Percentiles rank a stretch among this genome's conserved stretches.
These are phyloP conservation scores for Progne subis DNA, from an alignment of 2,113 vertebrate genomes.

Conservation along the genomic window DNA sequence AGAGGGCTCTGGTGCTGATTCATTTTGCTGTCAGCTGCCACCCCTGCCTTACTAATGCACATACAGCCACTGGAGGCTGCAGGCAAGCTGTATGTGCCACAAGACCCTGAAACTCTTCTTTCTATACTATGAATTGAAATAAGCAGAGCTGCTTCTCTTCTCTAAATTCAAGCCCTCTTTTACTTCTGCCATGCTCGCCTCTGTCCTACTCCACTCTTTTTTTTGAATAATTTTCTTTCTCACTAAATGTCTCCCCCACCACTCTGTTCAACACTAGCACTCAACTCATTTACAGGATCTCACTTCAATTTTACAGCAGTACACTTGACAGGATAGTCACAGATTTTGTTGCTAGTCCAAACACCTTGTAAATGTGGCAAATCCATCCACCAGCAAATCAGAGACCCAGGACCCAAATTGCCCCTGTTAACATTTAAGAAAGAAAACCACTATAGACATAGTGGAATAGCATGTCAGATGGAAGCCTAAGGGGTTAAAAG, in stretches of 20 bases:
- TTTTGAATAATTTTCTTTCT: neutral
- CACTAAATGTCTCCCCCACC: neutral
- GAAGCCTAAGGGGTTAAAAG: conserved; percentile 16
- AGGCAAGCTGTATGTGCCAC: neutral
- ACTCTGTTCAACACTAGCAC: neutral
- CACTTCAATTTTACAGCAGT: neutral
- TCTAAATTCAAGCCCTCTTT: neutral
- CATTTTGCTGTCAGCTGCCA: neutral
- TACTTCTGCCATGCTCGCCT: neutral
- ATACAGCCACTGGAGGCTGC: neutral
- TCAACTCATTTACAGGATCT: neutral
- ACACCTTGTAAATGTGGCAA: neutral
- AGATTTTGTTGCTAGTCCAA: neutral
- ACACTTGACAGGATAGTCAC: neutral
- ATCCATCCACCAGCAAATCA: neutral
- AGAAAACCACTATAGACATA: rapidly evolving
- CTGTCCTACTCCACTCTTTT: neutral
- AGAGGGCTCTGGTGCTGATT: neutral
- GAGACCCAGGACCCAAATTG: neutral
- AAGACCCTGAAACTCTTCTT: neutral
- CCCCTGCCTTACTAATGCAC: neutral
- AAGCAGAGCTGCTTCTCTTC: neutral
- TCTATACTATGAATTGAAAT: neutral
- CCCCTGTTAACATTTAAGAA: neutral
- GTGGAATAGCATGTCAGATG: neutral